Evolutionary conservation across 2,888 invertebrate species (phyloP), one percentile per base, ranked within the genome.

Genomic region (Nephrocerus scutellatus): DNA sequence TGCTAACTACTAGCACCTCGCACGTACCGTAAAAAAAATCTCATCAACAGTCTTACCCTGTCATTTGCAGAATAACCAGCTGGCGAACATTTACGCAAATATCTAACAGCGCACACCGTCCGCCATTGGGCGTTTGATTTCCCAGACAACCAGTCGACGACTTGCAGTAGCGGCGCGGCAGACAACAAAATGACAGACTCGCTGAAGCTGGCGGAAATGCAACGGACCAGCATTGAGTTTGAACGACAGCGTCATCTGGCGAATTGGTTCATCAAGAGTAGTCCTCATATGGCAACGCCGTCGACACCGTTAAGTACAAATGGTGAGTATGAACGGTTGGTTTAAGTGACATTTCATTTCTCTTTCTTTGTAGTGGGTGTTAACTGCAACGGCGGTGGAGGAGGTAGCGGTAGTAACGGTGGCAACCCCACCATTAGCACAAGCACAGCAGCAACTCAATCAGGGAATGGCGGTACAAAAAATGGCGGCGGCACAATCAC

Each of bases 191-290:
- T 65, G 64, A 59, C 60, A 49, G 62, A 64, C 52, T 60, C 62
- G 43, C 55, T 60, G 38, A 63, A 61, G 55, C 47, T 63, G 51
- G 57, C 59, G 49, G 65, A 67, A 62, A 68, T 68, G 65, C 68
- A 68, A 57, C 62, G 68, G 52, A 63, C 62, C 48, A 68, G 64
- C 55, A 66, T 68, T 51, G 68, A 68, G 50, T 66, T 66, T 47
- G 68, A 68, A 55, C 62, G 68, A 55, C 68, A 67, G 56, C 61
- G 68, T 54, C 68, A 68, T 58, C 55, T 68, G 55, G 66, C 67
- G 49, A 68, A 68, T 61, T 68, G 68, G 68, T 62, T 68, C 47
- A 63, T 67, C 41, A 67, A 68, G 51, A 67, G 66, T 50, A 64
- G 68, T 52, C 65, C 66, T 41, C 68, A 68, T 51, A 68, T 68